Percentiles rank a stretch among this genome's conserved stretches.
phyloP scores from a whole-genome alignment of 2,888 invertebrate genomes.

The Plebejus anna region DNA sequence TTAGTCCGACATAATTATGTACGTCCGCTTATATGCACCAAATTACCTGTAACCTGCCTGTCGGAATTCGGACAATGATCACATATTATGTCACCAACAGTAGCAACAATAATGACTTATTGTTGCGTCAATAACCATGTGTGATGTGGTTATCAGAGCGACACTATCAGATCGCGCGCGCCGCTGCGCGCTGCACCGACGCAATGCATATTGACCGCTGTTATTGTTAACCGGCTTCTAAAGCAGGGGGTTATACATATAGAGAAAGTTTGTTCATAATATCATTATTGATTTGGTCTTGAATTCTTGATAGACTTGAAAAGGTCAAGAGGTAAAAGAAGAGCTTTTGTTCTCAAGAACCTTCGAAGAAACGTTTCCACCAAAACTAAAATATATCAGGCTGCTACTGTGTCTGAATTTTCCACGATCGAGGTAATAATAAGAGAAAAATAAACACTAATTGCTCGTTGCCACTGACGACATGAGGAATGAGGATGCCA shows the following conservation, averaged over 20 bases:
- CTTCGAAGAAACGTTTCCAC: neutral
- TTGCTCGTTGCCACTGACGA: no score
- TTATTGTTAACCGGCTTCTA: neutral
- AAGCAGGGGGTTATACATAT: no score
- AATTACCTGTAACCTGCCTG: no score
- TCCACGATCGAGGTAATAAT: no score
- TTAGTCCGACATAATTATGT: no score
- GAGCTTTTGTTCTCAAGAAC: neutral
- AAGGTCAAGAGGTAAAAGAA: neutral
- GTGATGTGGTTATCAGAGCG: conserved; percentile 32
- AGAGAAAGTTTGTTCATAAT: no score
- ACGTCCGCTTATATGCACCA: no score
- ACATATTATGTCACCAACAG: neutral
- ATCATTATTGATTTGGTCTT: no score
- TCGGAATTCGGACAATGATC: neutral
- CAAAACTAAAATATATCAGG: no score
- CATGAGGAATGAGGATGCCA: no score
- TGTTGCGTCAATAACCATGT: neutral
- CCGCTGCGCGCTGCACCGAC: neutral
- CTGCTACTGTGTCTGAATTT: no score
- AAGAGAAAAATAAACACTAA: no score
- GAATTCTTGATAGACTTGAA: neutral
- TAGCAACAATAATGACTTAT: neutral
- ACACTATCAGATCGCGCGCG: conserved; percentile 33
- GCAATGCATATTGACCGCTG: neutral